Base-by-base conservation (phyloP, 2,113 vertebrate species). In the Merops nubicus region DNA sequence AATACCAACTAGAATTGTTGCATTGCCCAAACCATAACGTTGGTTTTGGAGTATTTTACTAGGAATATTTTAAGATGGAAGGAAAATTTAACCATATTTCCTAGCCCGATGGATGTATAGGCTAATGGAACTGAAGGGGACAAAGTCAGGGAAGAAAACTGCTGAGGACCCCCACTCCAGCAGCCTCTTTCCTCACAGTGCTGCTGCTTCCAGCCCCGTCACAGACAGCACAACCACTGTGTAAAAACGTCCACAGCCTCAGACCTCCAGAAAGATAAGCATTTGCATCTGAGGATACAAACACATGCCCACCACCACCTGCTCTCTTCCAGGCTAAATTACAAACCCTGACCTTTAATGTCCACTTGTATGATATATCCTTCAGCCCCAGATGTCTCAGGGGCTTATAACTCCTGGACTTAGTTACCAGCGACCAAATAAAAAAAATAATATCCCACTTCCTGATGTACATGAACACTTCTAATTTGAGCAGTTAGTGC, bases 191-290 rank as follows among this genome's bases (percentile, higher is more conserved):
- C 33, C 63, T 73, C 43, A 15, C 15, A 33, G 12, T 59, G 48
- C 53, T 40, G 31, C 20, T 14, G 42, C 48, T 12, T 68, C 28
- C 56, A 88, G n/a, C n/a, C 40, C n/a, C 78, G 21, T n/a, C 12
- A 36, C 29, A 47, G 47, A 17, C n/a, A 59, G 38, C 0, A 1
- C n/a, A 50, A 6, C 9, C 2, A 5, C 20, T 3, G 4, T 29
- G 19, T 72, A 40, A 36, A 9, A 26, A 18, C 77, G 25, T 56
- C 21, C 33, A 25, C 40, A 73, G 21, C 21, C 40, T 80, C 56
- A 70, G 56, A 80, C 8, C 14, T 36, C 63, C 36, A 45, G 18
- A 23, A 18, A 76, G 45, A 64, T 18, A 50, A 38, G 14, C 14
- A 6, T 82, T 70, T 69, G 15, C 19, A 50, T 36, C 18, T 79